Percentiles rank a stretch among this genome's conserved stretches.
Conservation (phyloP, 2,113 vertebrate genomes). For the Piprites chloris region DNA sequence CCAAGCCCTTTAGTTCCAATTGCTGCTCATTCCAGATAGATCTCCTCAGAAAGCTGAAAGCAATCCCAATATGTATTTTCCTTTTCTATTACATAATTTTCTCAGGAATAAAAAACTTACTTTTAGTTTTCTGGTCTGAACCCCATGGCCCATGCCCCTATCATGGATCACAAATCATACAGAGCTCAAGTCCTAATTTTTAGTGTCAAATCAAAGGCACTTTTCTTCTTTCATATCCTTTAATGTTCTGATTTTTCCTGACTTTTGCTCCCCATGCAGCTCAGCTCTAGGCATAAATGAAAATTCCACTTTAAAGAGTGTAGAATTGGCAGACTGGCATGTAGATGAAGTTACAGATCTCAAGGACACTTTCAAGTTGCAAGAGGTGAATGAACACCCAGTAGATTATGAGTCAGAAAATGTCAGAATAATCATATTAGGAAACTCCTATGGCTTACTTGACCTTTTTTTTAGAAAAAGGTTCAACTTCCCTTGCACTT, state of each 20-base stretch:
- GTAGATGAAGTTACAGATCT: constrained; percentile 20
- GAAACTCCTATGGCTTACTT: neutral
- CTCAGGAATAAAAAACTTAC: neutral
- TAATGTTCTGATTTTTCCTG: neutral
- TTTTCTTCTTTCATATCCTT: neutral
- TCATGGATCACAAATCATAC: neutral
- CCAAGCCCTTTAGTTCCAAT: neutral
- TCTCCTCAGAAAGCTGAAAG: neutral
- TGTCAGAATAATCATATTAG: neutral
- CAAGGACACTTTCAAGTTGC: constrained; percentile 22
- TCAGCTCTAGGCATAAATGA: neutral
- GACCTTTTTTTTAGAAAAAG: neutral
- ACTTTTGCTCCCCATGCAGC: neutral
- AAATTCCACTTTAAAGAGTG: constrained; percentile 23
- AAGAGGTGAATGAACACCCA: neutral
- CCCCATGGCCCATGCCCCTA: neutral
- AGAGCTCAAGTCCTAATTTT: neutral
- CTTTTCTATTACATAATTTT: neutral
- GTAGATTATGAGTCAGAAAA: neutral
- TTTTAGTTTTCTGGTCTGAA: neutral
- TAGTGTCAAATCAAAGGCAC: neutral
- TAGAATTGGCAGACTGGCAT: neutral
- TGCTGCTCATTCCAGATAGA: neutral
- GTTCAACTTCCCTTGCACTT: neutral
- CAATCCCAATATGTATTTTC: neutral